Conservation (phyloP, 1,140 invertebrate genomes). For the Achroia grisella region DNA sequence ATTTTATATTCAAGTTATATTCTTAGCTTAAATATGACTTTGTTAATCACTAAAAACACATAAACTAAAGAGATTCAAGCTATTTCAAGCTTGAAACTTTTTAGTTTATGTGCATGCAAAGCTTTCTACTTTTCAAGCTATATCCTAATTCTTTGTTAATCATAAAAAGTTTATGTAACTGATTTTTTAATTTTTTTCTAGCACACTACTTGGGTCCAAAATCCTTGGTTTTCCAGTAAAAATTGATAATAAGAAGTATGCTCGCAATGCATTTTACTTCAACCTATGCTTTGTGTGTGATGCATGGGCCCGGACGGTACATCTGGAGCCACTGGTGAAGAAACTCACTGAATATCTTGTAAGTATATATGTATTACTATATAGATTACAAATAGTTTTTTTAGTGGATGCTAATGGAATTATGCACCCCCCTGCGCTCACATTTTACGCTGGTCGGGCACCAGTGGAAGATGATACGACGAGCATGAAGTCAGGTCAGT, state of each 20-base stretch:
- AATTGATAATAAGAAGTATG: constrained; percentile 91
- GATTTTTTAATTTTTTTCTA: constrained; percentile 24
- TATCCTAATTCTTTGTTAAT: not conserved
- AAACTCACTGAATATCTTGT: constrained; percentile 92
- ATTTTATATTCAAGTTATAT: too few relatives aligned
- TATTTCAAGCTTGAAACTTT: too few relatives aligned
- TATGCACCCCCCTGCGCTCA: too few relatives aligned
- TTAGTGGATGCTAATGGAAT: too few relatives aligned
- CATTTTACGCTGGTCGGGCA: too few relatives aligned
- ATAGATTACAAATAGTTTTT: too few relatives aligned
- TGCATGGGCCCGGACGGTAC: constrained; percentile 85
- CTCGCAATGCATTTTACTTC: constrained; percentile 93
- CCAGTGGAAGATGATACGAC: too few relatives aligned
- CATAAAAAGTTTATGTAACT: constrained; percentile 5
- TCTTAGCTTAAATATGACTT: too few relatives aligned
- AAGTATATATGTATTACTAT: constrained; percentile 33
- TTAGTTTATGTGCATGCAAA: too few relatives aligned
- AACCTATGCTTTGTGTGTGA: constrained; percentile 96
- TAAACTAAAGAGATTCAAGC: too few relatives aligned
- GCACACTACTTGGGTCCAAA: constrained; percentile 80
- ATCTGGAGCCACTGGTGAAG: constrained; percentile 91
- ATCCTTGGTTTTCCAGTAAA: constrained; percentile 92
- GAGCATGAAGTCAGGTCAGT: too few relatives aligned
- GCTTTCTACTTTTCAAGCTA: not conserved
- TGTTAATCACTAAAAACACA: too few relatives aligned